Evolutionary conservation across 2,888 invertebrate genomes (phyloP).

Genomic region (Halictus ligatus): DNA sequence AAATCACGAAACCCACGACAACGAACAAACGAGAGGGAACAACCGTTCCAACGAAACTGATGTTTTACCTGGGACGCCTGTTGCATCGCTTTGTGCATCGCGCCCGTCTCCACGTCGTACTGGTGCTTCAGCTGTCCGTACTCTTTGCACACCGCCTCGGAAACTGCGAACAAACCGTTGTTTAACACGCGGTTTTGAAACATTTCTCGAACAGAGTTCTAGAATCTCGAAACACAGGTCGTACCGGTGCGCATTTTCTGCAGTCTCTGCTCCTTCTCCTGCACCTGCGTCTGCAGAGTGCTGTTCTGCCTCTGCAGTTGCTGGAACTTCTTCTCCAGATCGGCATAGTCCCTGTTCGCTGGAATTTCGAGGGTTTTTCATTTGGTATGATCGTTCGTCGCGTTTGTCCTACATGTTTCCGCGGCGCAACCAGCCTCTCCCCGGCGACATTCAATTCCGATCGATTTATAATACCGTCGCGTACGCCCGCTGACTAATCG

Average conservation of each 20-base stretch:
- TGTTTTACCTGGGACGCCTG: slow-evolving; percentile 86
- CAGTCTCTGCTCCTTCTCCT: slow-evolving; percentile 88
- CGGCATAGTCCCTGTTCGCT: slow-evolving; percentile 86
- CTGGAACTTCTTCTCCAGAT: slow-evolving; percentile 87
- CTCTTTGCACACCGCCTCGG: slow-evolving; percentile 90
- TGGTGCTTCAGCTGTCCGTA: slow-evolving; percentile 91
- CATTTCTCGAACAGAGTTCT: too few relatives aligned
- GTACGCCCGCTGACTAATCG: slow-evolving; percentile 67
- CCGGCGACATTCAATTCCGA: slow-evolving; percentile 32
- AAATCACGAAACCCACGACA: background rate
- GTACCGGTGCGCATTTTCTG: slow-evolving; percentile 85
- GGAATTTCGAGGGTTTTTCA: slow-evolving; percentile 26
- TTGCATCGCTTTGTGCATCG: slow-evolving; percentile 90
- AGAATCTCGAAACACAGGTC: background rate
- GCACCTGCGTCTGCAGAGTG: slow-evolving; percentile 87
- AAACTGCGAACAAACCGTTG: slow-evolving; percentile 83
- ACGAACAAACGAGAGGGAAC: background rate
- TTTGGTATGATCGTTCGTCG: background rate
- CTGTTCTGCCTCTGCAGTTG: slow-evolving; percentile 87
- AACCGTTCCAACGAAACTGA: too few relatives aligned
- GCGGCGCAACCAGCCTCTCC: background rate
- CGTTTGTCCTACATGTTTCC: background rate
- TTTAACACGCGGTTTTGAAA: background rate
- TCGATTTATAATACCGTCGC: slow-evolving; percentile 64
- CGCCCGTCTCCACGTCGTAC: slow-evolving; percentile 90